Evolutionary conservation across 2,888 invertebrate genomes (phyloP), one percentile per base, ranked within the genome.

Genomic region (Drosophila helvetica): DNA sequence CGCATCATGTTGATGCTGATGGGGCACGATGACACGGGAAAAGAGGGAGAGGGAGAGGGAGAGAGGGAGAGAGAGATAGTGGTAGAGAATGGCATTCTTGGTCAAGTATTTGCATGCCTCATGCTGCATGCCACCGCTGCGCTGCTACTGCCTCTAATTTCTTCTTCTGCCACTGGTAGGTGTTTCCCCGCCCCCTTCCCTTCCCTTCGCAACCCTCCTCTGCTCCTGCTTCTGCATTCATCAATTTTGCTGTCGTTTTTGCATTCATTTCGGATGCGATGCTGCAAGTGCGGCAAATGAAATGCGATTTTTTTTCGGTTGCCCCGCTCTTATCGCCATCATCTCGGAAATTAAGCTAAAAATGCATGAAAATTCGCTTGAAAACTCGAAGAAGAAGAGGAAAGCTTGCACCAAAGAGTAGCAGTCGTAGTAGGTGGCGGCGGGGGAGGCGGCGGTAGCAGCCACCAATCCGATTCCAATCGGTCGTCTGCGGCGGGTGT

Each of bases 1-100:
- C 60, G 69, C 84, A 78, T 86, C 84, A 84, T 86, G 85, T 81
- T 76, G 81, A 77, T 71, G 85, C 65, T 74, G 83, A 83, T 87
- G 85, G n/a, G n/a, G 38, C 38, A 75, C 75, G 67, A 72, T 65
- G 67, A 65, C 62, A 54, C 57, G 64, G 72, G 54, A 55, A 18
- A 45, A 43, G 62, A 51, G 62, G 30, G 58, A 62, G 3, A 4
- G n/a, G n/a, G 12, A 12, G 33, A 3, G 33, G n/a, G 43, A 42
- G 12, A 42, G 33, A 12, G 4, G 33, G 33, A 12, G 4, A 4
- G 27, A 27, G 3, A 30, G 30, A 30, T 22, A 5, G 22, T 22
- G 30, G 30, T 3, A 22, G 51, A 48, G 12, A 42, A 65, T 66
- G 48, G 55, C 62, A 57, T 71, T 55, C 69, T 53, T 70, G 65